Conservation (phyloP, 2,888 invertebrate species). For the Leucozona laternaria region DNA sequence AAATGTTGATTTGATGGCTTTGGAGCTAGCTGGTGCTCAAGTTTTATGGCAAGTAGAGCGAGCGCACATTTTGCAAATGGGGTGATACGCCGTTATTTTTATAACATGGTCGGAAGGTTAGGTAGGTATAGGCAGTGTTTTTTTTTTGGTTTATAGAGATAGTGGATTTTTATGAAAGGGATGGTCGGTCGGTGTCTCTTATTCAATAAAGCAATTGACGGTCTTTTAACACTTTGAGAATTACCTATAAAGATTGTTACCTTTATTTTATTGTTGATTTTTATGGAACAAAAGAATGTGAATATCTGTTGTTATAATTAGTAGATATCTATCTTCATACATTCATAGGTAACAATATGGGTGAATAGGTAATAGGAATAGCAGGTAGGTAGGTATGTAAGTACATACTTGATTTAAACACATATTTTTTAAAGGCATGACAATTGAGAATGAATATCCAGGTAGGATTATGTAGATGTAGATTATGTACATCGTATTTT, state of each 20-base stretch:
- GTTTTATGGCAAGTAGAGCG: constrained; percentile 62
- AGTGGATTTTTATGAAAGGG: background rate
- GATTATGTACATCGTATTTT: too few relatives aligned
- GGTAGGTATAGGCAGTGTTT: too few relatives aligned
- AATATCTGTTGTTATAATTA: background rate
- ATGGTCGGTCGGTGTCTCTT: background rate
- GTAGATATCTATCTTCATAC: too few relatives aligned
- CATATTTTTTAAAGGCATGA: too few relatives aligned
- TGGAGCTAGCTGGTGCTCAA: constrained; percentile 42
- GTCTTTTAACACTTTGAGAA: background rate
- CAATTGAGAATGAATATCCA: too few relatives aligned
- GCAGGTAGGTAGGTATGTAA: too few relatives aligned
- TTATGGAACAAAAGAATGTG: background rate
- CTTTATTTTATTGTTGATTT: background rate
- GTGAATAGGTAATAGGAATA: too few relatives aligned
- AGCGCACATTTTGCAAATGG: constrained; percentile 60
- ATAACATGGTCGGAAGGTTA: background rate
- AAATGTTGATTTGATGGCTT: constrained; percentile 34
- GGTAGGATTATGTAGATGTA: too few relatives aligned
- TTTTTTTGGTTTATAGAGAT: too few relatives aligned
- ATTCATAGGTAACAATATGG: too few relatives aligned
- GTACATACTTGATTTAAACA: too few relatives aligned
- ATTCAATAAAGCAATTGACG: constrained; percentile 7
- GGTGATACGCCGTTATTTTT: constrained; percentile 53
- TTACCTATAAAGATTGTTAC: background rate